Evolutionary conservation across 2,888 invertebrate species (phyloP), one percentile per base, ranked within the genome.

Genomic region (Sipunculus nudus): DNA sequence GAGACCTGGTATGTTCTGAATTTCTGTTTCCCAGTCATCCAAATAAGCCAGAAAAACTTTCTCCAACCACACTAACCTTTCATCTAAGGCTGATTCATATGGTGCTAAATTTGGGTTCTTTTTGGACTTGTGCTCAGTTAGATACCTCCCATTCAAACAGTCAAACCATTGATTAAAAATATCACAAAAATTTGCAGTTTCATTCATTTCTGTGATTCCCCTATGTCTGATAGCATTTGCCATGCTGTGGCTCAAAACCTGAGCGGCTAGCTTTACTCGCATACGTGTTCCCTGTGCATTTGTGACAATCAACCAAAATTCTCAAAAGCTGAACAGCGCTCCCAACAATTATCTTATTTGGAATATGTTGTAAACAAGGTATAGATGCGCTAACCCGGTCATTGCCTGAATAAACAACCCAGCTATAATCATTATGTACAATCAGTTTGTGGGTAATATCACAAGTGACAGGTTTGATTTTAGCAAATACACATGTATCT

Each of bases 141-240:
- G 10, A 49, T 31, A 49, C 32, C 49, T 6, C 31, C 49, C 49
- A 49, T 49, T 49, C 8, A 49, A 26, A 32, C 49, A 49, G 21
- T 49, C 49, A 49, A 49, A 49, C 49, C 49, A 49, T 26, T 21
- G 29, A 25, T 49, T 25, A 16, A 49, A 21, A 6, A 49, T 49
- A 8, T 8, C 5, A 49, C 49, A 49, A 29, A 49, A 32, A 13
- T 29, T 6, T 10, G 49, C 49, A 32, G 49, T 49, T 5, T 21
- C 32, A 6, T 5, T 32, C 6, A 32, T 21, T n/a, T 49, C 32
- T 21, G 32, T 31, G n/a, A 5, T 5, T 8, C 32, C 32, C 21
- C 21, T 29, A 6, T n/a, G 19, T 32, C 5, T 21, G 8, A 49
- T 6, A 21, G 49, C 49, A 49, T 49, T 49, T 29, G 49, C 29